Evolutionary conservation across 1,140 invertebrate genomes (phyloP).

Genomic region (Aphidius ervi): DNA sequence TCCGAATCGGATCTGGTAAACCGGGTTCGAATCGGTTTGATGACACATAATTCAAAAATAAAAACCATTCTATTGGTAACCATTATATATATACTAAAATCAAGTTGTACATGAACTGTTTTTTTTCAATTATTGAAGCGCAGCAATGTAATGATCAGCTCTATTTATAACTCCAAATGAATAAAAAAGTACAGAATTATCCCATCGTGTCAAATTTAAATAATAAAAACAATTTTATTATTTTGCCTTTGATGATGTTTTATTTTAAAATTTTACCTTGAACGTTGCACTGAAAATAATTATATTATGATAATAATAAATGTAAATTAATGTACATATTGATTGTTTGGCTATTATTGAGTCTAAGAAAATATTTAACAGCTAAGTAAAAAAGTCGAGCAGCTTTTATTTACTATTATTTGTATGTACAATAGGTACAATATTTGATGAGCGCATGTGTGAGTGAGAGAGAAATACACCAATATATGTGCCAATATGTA

Average conservation of each 20-base stretch:
- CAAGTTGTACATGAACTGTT: constrained; percentile 70
- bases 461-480: too few relatives aligned
- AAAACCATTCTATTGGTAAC: constrained; percentile 58
- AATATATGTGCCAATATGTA: too few relatives aligned
- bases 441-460: too few relatives aligned
- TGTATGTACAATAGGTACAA: too few relatives aligned
- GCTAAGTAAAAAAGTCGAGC: too few relatives aligned
- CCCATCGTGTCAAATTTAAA: constrained; percentile 66
- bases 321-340: too few relatives aligned
- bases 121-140: constrained; percentile 72
- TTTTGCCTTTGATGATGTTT: background rate
- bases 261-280: constrained; percentile 58
- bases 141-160: constrained; percentile 75
- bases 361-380: too few relatives aligned
- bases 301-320: too few relatives aligned
- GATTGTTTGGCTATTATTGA: too few relatives aligned
- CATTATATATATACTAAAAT: constrained; percentile 66
- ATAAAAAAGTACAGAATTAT: constrained; percentile 82
- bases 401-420: too few relatives aligned
- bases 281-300: constrained; percentile 55
- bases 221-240: constrained; percentile 6
- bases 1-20: too few relatives aligned
- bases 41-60: constrained; percentile 55
- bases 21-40: too few relatives aligned
- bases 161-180: constrained; percentile 79